Conservation (phyloP, 2,888 invertebrate genomes). For the Herminia tarsipennalis region DNA sequence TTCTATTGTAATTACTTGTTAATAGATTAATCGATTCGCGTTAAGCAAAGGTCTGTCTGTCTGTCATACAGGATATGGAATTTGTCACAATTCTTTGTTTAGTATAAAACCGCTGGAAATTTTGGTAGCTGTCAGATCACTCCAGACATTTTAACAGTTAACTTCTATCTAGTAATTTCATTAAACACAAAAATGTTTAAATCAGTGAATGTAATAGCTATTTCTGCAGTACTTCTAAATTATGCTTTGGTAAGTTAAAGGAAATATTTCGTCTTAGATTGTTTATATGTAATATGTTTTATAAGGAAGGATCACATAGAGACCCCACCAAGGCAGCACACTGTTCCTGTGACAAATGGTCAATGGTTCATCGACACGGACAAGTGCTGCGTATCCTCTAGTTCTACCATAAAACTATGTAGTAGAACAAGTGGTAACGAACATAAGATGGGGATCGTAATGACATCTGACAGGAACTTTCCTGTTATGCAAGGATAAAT, state of each 20-base stretch:
- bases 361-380: no score
- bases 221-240: constrained; percentile 6
- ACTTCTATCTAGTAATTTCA: neutral
- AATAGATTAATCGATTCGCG: constrained; percentile 26
- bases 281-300: no score
- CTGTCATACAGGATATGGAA: constrained; percentile 39
- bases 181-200: constrained; percentile 23
- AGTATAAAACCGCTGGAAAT: constrained; percentile 27
- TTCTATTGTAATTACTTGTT: constrained; percentile 27
- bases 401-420: no score
- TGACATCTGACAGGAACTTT: no score
- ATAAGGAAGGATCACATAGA: no score
- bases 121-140: constrained; percentile 8
- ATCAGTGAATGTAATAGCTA: neutral
- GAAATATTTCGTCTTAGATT: no score
- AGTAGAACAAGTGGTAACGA: no score
- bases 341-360: no score
- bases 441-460: no score
- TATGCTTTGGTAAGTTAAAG: constrained; percentile 21
- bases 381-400: no score
- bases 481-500: no score
- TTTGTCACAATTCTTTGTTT: constrained; percentile 27
- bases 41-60: constrained; percentile 25
- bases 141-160: constrained; percentile 5
- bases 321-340: no score